Conservation (phyloP, 2,797 vertebrate species). For the Micropoecilia bifurca region DNA sequence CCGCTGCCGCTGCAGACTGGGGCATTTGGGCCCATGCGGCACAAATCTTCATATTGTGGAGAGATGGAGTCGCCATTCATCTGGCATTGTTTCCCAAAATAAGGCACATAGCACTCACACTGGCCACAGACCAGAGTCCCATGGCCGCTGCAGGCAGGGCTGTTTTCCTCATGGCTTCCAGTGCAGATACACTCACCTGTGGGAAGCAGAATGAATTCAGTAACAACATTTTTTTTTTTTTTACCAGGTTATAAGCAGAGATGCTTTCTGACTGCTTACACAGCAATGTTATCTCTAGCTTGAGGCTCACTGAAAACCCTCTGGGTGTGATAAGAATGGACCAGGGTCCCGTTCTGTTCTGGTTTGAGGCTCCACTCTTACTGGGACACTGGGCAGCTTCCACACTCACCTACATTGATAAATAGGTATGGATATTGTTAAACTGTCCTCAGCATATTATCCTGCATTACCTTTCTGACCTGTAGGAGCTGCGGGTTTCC, state of each 20-base stretch:
- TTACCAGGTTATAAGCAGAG: not conserved
- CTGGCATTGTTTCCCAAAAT: slow-evolving; percentile 39
- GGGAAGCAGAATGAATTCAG: not conserved
- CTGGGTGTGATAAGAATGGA: slow-evolving; percentile 48
- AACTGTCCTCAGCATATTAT: not conserved
- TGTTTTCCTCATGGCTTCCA: slow-evolving; percentile 37
- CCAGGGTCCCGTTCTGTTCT: slow-evolving; percentile 57
- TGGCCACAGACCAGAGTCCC: slow-evolving; percentile 51
- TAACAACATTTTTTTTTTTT: not conserved
- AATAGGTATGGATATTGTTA: rapidly evolving
- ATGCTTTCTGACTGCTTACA: slow-evolving; percentile 43
- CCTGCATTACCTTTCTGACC: slow-evolving; percentile 14
- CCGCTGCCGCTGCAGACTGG: slow-evolving; percentile 54
- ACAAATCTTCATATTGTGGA: not conserved
- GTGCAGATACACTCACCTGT: slow-evolving; percentile 60
- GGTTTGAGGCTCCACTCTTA: slow-evolving; percentile 7
- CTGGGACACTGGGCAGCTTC: slow-evolving; percentile 41
- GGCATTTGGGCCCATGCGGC: slow-evolving; percentile 2
- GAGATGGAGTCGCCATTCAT: rapidly evolving
- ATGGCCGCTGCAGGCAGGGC: slow-evolving; percentile 25
- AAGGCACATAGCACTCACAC: slow-evolving; percentile 36
- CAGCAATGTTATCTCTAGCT: slow-evolving; percentile 43
- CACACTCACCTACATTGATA: slow-evolving; percentile 40
- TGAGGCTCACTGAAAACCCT: slow-evolving; percentile 43
- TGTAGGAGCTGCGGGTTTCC: slow-evolving; percentile 27